A percentile compares a stretch with the other conserved stretches of the same genome.
Evolutionary conservation across 2,888 invertebrate species (phyloP).

Genomic region (Pantelozetes paolii): DNA sequence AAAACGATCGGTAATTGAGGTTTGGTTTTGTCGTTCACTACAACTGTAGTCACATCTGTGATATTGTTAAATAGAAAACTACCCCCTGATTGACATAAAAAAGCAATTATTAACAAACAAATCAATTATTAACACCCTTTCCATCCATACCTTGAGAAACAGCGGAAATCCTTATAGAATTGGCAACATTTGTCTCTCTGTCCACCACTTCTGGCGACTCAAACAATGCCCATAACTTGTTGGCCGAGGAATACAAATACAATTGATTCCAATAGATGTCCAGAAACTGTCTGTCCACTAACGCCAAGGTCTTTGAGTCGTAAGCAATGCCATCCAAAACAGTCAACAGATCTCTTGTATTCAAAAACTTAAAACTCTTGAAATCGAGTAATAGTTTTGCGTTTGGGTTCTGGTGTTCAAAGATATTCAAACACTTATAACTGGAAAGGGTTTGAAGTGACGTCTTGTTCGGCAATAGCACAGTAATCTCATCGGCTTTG

Average conservation of each 20-base stretch:
- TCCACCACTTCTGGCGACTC: slow-evolving; percentile 13
- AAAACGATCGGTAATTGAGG: not conserved
- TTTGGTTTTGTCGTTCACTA: not conserved
- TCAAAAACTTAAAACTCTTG: not conserved
- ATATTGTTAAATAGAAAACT: not conserved
- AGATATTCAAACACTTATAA: not conserved
- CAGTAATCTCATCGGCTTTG: not conserved
- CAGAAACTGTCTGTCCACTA: not conserved
- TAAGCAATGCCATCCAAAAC: not conserved
- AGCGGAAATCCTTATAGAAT: not conserved
- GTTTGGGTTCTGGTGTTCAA: not conserved
- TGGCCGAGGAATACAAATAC: not conserved
- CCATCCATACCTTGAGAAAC: slow-evolving; percentile 22
- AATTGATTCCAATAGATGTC: not conserved
- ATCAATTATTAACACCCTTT: too few relatives aligned
- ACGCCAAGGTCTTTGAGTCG: not conserved
- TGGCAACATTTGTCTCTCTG: not conserved
- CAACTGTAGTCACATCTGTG: not conserved
- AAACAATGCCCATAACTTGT: slow-evolving; percentile 16
- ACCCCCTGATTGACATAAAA: not conserved
- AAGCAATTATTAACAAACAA: not conserved
- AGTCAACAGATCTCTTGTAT: not conserved
- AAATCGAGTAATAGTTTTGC: not conserved
- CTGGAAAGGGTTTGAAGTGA: not conserved
- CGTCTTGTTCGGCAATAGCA: not conserved